Conservation (phyloP, 2,797 vertebrate species). For the Enteromius argenteus region DNA sequence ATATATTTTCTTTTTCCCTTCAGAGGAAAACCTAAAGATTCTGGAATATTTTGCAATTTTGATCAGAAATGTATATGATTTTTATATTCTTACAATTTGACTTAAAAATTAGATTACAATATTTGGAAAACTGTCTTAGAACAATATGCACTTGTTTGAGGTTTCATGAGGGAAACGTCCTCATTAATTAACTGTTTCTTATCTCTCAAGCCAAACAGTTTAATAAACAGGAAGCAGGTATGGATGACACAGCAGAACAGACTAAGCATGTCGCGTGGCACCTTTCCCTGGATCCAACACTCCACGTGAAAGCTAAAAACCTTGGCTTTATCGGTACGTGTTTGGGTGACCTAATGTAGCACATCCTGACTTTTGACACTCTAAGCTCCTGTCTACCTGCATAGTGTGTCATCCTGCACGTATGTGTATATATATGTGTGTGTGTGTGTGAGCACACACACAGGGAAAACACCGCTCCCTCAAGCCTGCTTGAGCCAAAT, state of each 20-base stretch:
- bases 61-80: neutral
- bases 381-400: constrained; percentile 53
- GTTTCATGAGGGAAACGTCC: neutral
- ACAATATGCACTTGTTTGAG: neutral
- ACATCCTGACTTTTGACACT: constrained; percentile 46
- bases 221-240: constrained; percentile 13
- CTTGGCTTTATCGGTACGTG: constrained; percentile 10
- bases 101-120: neutral
- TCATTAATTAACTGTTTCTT: neutral
- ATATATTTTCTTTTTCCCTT: neutral
- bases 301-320: constrained; percentile 18
- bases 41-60: neutral
- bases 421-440: constrained; percentile 28
- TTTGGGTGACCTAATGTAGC: constrained; percentile 45
- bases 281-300: constrained; percentile 36
- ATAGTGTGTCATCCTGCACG: constrained; percentile 25
- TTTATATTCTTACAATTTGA: neutral
- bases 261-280: constrained; percentile 40
- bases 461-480: constrained; percentile 68
- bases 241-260: constrained; percentile 16
- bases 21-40: neutral
- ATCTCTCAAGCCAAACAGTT: neutral
- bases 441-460: constrained; percentile 35
- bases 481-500: constrained; percentile 65
- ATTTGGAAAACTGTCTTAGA: neutral